Base-by-base conservation (phyloP, 2,113 vertebrate species). In the Saccopteryx leptura region DNA sequence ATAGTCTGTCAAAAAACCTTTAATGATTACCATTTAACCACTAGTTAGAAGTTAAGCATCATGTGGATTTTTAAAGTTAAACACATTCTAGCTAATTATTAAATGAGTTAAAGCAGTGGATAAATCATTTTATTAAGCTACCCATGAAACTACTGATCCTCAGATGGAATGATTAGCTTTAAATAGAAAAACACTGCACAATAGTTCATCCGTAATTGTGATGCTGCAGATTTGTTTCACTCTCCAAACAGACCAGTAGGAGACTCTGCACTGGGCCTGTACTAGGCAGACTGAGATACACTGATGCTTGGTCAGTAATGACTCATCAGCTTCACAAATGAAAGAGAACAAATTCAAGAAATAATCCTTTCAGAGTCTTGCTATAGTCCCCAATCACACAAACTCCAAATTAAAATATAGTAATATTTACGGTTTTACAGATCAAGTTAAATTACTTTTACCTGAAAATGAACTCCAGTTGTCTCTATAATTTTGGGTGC, bases 391-490 rank as follows among this genome's bases (percentile, higher is more conserved):
- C 13, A 93, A 26, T 68, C 21, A 86, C 1, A 82, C 12, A 74
- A 92, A 95, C 66, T 86, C 60, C 26, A 28, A 89, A 84, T 12
- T 48, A 83, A 93, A 88, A 76, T 39, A 86, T 0, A 19, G 79
- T 68, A 75, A 97, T 92, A 80, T 90, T 31, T 76, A 86, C 10
- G 71, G 54, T 60, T 90, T 93, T 85, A 86, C 10, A 82, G 31
- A 13, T 94, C 74, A 89, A 94, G 71, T 92, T 60, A 96, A 98
- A 92, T 78, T 65, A 95, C 86, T 97, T 97, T 97, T 96, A 99
- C 99, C 99, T 99, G 99, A 98, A 99, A 99, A 98, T 99, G 99
- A 97, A 99, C 99, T 95, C 99, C 99, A 92, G 99, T 99, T 0
- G 99, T 99, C 94, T 99, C 99, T 98, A 99, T 99, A 96, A 99